Conservation (phyloP, 2,888 invertebrate species). For the Leucophenga maculata region DNA sequence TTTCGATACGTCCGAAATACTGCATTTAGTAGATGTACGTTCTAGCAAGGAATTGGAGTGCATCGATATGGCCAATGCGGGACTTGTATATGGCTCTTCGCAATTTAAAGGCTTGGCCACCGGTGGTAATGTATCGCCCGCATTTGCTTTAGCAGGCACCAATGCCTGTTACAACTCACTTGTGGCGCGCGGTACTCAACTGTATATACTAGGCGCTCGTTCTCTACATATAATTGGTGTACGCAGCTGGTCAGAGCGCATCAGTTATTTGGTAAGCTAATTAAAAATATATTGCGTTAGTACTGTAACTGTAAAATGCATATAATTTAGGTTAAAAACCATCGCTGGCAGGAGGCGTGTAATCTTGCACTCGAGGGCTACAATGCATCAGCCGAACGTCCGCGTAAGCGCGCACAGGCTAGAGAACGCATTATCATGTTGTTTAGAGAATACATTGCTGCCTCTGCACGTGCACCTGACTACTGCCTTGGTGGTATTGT, state of each 20-base stretch:
- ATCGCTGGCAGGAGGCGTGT: slow-evolving; percentile 76
- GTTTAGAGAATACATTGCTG: slow-evolving; percentile 72
- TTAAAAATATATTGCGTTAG: background rate
- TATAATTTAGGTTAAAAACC: slow-evolving; percentile 70
- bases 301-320: background rate
- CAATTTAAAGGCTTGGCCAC: slow-evolving; percentile 92
- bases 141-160: slow-evolving; percentile 76
- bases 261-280: slow-evolving; percentile 75
- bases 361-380: slow-evolving; percentile 75
- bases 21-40: slow-evolving; percentile 91
- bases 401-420: slow-evolving; percentile 69
- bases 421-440: slow-evolving; percentile 72
- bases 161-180: slow-evolving; percentile 83
- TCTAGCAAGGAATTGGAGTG: slow-evolving; percentile 89
- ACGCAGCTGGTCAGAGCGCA: slow-evolving; percentile 79
- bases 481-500: slow-evolving; percentile 70
- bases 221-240: slow-evolving; percentile 76
- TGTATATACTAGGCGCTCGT: slow-evolving; percentile 80
- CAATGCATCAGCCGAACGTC: slow-evolving; percentile 69
- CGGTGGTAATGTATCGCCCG: slow-evolving; percentile 89
- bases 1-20: slow-evolving; percentile 86
- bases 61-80: slow-evolving; percentile 84
- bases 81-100: slow-evolving; percentile 89
- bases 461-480: slow-evolving; percentile 69
- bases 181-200: slow-evolving; percentile 78